Evolutionary conservation across 2,113 vertebrate species (phyloP).

Genomic region (Amphilophus citrinellus): DNA sequence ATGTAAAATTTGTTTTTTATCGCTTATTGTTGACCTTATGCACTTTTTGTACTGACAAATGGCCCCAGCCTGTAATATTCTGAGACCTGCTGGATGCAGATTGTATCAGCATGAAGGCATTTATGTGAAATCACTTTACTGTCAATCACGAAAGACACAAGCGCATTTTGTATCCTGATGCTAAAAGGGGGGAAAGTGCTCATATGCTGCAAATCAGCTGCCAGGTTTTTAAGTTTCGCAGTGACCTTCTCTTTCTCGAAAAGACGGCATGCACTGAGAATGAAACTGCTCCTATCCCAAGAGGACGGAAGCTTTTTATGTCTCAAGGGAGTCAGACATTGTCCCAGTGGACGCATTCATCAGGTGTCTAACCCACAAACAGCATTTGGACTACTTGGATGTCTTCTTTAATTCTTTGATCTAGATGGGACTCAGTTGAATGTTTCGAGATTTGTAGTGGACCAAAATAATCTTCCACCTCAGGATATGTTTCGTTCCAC

Average conservation of each 20-base stretch:
- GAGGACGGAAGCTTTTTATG: conserved; percentile 2
- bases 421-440: conserved; percentile 50
- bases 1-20: not conserved
- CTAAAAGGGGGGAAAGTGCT: not conserved
- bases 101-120: conserved; percentile 1
- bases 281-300: not conserved
- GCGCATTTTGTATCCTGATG: not conserved
- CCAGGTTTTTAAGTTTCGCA: not conserved
- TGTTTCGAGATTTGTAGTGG: conserved; percentile 42
- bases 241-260: not conserved
- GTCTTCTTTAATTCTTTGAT: conserved; percentile 33
- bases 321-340: conserved; percentile 8
- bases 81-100: not conserved
- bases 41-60: conserved; percentile 8
- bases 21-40: conserved; percentile 1
- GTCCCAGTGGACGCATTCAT: conserved; percentile 15
- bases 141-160: not conserved
- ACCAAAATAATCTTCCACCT: conserved; percentile 68
- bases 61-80: not conserved
- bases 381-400: conserved; percentile 29
- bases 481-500: conserved; percentile 58
- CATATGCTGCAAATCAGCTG: conserved; percentile 17
- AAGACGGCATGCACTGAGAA: not conserved
- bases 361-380: conserved; percentile 41
- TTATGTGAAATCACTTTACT: conserved; percentile 5